Evolutionary conservation across 1,140 invertebrate species (phyloP), one percentile per base, ranked within the genome.

Genomic region (Halictus rubicundus): DNA sequence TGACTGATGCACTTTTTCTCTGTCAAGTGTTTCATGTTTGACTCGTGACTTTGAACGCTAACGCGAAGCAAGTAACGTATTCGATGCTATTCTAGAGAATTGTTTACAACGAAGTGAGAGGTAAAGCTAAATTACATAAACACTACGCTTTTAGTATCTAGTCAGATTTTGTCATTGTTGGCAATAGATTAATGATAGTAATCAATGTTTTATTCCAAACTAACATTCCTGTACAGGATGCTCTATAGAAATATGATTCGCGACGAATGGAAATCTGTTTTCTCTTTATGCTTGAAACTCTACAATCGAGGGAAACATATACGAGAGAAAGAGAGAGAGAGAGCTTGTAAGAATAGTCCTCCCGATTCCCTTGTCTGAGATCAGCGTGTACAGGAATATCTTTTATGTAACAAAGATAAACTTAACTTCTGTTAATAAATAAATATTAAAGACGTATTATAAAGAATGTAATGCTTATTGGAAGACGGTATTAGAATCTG

Each of bases 341-440:
- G 83, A 86, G 80, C 75, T 64, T 79, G 61, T 82, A 85, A 83
- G 83, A 85, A 84, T 83, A 66, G 80, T 68, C 77, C 81, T 49
- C 42, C 59, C 32, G 27, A 77, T 63, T 42, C 61, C 69, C 14
- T 27, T 27, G 23, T 54, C 78, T 76, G 76, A 83, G 81, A 86
- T 80, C 81, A 86, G n/a, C 73, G 71, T 86, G 83, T 85, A 86
- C 84, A 86, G 84, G 76, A 85, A 86, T 82, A 85, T 85, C n/a
- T 42, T 78, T 63, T 80, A 85, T 27, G 49, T 63, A 80, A 74
- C 78, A 78, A 86, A 69, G 85, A 82, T 80, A 85, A 86, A 85
- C 77, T 82, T 82, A 85, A 82, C 49, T 61, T 78, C n/a, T 68
- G 81, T 77, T 78, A 86, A 86, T 86, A 86, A 87, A 87, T 87